Base-by-base conservation (phyloP, 2,113 vertebrate genomes). In the Ophiodon elongatus region DNA sequence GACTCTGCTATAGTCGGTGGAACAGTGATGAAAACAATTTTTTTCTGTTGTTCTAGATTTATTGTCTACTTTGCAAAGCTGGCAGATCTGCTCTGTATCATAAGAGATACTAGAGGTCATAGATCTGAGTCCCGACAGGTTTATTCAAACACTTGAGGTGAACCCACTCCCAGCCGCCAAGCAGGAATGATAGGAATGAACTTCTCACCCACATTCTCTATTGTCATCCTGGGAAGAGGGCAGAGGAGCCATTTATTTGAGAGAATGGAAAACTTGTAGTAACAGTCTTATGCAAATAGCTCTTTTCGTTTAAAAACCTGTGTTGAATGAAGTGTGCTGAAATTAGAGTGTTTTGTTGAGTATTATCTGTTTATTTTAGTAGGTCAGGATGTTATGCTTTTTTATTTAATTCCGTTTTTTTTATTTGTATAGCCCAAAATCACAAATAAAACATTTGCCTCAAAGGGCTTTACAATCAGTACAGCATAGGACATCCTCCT, bases 131-230 rank as follows among this genome's bases (percentile, higher is more conserved):
- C 76, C 35, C 60, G 67, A 68, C 77, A 84, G 78, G 83, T 86
- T 64, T 3, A 77, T 70, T 74, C 64, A 80, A 79, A 89, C 57
- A 66, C 35, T 82, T 76, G 73, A 77, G 62, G 73, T 87, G 73
- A 83, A 63, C 82, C 79, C 83, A 82, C 83, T 78, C 81, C 85
- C 79, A 81, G 37, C 37, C 6, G n/a, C 27, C 56, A 35, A n/a
- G 45, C 73, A 80, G 77, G 86, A 90, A 87, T 70, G 75, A 75
- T 8, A 57, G 82, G 77, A 88, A 90, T 85, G 68, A 74, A 37
- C 45, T 41, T 63, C 50, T 82, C 74, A 39, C n/a, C 64, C 80
- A 72, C 52, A 68, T 57, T 41, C 23, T 77, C 59, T 10, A 43
- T 82, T 77, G 60, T 77, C 45, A 33, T 82, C 70, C 79, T 74